Evolutionary conservation across 2,888 invertebrate genomes (phyloP), one percentile per base, ranked within the genome.

Genomic region (Melipona beecheii): DNA sequence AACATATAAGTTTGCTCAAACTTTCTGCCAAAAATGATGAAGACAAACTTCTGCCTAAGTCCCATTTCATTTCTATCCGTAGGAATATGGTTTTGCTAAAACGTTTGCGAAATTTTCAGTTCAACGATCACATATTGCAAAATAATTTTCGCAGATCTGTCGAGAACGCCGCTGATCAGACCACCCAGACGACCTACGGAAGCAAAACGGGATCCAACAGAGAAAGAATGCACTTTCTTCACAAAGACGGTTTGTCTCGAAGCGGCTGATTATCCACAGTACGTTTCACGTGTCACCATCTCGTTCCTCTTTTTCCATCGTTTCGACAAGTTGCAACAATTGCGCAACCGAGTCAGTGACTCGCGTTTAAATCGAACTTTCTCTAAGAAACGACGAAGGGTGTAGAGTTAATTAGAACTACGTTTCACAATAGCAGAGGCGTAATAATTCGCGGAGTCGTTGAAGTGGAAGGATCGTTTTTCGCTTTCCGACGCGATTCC

Each of bases 191-290:
- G 92, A 69, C 94, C 78, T 31, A 84, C 80, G 74, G 86, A 95
- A 91, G 77, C 94, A 89, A 90, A 91, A 78, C 91, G 92, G 66
- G 90, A 90, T 65, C 93, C 94, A 4, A 91, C 95, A 17, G 93
- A 93, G 77, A 89, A 93, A 90, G 92, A 95, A 73, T 97, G 97
- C 91, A 97, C 97, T 91, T 95, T 96, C 85, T 97, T 97, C 91
- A 96, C 97, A 5, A 96, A 96, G 90, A 96, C 96, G 4, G 95
- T 98, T 90, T 98, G 97, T 92, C 95, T 97, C 74, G 96, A 96
- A 85, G 96, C 96, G 36, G 95, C 96, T 17, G 97, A 97, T 92
- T 98, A 98, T 94, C 98, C 98, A 50, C 96, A 96, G 97, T 97
- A 95, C 96, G 97, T 95, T 27, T 56, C 49, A 6, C 52, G 27